A percentile compares a stretch with the other conserved stretches of the same genome.
These are phyloP conservation scores for Nyctalus aviator DNA, from an alignment of 2,797 vertebrate species.

Conservation along the genomic window DNA sequence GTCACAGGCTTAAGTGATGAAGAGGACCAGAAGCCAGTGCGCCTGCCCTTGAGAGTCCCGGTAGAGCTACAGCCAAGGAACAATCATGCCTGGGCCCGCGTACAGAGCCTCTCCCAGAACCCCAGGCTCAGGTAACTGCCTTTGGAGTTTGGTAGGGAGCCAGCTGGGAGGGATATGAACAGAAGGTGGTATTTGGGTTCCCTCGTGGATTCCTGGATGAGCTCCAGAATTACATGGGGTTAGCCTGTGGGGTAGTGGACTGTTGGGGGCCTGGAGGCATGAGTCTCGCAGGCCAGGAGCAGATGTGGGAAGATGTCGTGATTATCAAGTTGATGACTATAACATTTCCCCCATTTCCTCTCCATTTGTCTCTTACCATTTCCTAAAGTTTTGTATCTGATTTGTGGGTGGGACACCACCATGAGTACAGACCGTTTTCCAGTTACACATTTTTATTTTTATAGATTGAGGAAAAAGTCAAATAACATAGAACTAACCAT, in stretches of 20 bases:
- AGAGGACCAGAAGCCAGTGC: slow-evolving; percentile 98
- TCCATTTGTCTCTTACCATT: background rate
- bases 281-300: background rate
- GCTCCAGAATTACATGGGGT: background rate
- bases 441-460: background rate
- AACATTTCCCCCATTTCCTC: background rate
- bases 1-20: slow-evolving; percentile 96
- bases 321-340: background rate
- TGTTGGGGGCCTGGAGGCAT: background rate
- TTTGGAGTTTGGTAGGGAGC: fast-evolving
- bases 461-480: background rate
- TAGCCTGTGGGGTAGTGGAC: background rate
- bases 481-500: background rate
- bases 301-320: fast-evolving
- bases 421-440: background rate
- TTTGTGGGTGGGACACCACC: too few relatives aligned
- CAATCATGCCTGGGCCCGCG: slow-evolving; percentile 97
- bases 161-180: background rate
- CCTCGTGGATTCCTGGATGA: background rate
- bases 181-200: background rate
- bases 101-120: slow-evolving; percentile 99
- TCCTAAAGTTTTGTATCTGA: background rate
- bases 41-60: slow-evolving; percentile 96
- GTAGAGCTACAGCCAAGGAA: slow-evolving; percentile 97
- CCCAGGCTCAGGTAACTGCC: slow-evolving; percentile 94